These are phyloP conservation scores for Lepidocyrtoides sp. DNA, from an alignment of 2,888 invertebrate genomes.

Conservation along the genomic window DNA sequence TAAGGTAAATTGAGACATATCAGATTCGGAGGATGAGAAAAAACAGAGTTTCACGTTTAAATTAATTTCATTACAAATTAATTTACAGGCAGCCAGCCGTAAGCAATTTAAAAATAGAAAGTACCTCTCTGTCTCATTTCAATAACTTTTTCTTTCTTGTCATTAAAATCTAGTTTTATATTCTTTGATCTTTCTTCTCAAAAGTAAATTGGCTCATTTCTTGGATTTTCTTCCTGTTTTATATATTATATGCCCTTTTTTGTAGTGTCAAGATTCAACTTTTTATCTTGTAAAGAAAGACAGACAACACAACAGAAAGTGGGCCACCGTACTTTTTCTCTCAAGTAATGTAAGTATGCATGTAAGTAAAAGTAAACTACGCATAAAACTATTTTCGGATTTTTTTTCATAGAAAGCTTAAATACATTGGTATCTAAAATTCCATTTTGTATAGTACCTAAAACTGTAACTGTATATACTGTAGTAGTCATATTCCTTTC, in stretches of 20 bases:
- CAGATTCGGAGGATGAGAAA: too few relatives aligned
- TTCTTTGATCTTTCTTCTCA: too few relatives aligned
- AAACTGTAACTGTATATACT: background rate
- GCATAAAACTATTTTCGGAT: conserved; percentile 2
- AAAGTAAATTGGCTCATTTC: background rate
- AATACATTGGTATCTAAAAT: background rate
- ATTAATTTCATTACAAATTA: too few relatives aligned
- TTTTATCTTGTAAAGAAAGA: background rate
- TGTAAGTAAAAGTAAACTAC: conserved; percentile 16
- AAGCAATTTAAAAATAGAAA: too few relatives aligned
- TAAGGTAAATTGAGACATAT: too few relatives aligned
- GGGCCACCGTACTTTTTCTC: conserved; percentile 23
- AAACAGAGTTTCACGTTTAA: too few relatives aligned
- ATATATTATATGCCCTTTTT: background rate
- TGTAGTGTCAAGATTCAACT: background rate
- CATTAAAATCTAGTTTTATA: too few relatives aligned
- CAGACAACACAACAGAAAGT: background rate
- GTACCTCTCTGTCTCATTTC: too few relatives aligned
- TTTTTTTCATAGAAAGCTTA: conserved; percentile 31
- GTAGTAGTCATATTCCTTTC: background rate
- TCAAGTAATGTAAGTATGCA: background rate
- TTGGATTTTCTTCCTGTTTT: too few relatives aligned
- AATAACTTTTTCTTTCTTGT: too few relatives aligned
- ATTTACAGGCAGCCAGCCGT: too few relatives aligned
- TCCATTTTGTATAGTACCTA: background rate